Base-by-base conservation (phyloP, 1,140 invertebrate genomes). In the Vollenhovia emeryi region DNA sequence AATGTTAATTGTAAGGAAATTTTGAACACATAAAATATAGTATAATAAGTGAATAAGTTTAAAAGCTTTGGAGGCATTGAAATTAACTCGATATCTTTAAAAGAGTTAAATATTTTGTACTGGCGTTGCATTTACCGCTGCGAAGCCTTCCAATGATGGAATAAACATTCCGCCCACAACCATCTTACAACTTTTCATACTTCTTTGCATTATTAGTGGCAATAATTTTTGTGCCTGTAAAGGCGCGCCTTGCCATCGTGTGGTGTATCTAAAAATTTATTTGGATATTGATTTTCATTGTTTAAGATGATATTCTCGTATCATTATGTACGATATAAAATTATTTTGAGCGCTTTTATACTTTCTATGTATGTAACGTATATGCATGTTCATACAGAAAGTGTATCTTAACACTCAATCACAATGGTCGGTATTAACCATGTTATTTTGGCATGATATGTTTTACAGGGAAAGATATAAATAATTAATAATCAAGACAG, bases 191-290 rank as follows among this genome's bases (percentile, higher is more conserved):
- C 59, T 84, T 84, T 0, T 84, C 69, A 52, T 60, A 21, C 80
- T 84, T 84, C 80, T 84, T 40, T 84, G 80, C 71, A 84, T 84
- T 62, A 84, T 76, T 8, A 76, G 13, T 18, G 57, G 80, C 24
- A 84, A 52, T 64, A 84, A 84, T 62, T 15, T 76, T 30, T 84
- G 68, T n/a, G 55, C 57, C 76, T 15, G 71, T 21, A 84, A 21
- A 27, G 80, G 30, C 7, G 73, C 30, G 15, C 6, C 18, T 13
- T 84, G 24, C 80, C 80, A 84, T 27, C 13, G 30, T n/a, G 71
- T 40, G 7, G 40, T 24, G 5, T 84, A 84, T 84, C 71, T 84
- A 62, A 76, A 74, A 76, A 8, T 76, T 76, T 27, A 1, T 21
- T 13, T 15, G 7, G 18, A 45, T 36, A 50, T 75, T 15, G 75